These are phyloP conservation scores for Malurus cyaneus DNA, from an alignment of 2,113 vertebrate genomes.

Conservation along the genomic window DNA sequence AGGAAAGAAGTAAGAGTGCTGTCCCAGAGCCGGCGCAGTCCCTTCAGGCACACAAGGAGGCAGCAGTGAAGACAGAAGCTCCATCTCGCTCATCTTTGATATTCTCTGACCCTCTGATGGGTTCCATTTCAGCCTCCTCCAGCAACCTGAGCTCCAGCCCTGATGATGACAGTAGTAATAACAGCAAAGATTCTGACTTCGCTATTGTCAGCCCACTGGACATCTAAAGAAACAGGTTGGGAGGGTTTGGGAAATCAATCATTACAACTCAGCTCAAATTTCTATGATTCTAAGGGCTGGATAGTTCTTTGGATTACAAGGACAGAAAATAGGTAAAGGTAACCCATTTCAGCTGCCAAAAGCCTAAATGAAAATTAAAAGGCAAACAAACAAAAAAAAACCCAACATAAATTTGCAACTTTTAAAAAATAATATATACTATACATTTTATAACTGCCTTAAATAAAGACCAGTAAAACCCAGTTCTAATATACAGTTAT, in stretches of 20 bases:
- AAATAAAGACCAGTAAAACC: background rate
- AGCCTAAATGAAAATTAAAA: background rate
- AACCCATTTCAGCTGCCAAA: background rate
- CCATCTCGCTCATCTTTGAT: slow-evolving; percentile 59
- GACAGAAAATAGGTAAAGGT: slow-evolving; percentile 1
- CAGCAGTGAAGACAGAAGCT: slow-evolving; percentile 69
- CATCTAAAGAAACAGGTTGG: slow-evolving; percentile 58
- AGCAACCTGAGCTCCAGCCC: slow-evolving; percentile 86
- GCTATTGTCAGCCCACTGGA: slow-evolving; percentile 94
- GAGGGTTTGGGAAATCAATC: background rate
- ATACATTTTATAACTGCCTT: slow-evolving; percentile 20
- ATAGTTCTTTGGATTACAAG: slow-evolving; percentile 12
- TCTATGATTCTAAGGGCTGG: background rate
- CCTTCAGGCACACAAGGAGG: slow-evolving; percentile 51
- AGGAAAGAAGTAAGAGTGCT: slow-evolving; percentile 41
- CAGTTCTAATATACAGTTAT: background rate
- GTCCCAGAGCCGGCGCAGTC: slow-evolving; percentile 6
- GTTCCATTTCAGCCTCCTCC: slow-evolving; percentile 83
- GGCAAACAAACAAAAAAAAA: background rate
- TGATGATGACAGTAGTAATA: slow-evolving; percentile 89
- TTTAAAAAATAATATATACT: background rate
- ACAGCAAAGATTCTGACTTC: slow-evolving; percentile 98
- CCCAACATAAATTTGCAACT: background rate
- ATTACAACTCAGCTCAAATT: background rate
- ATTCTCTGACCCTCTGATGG: slow-evolving; percentile 90